Conservation (phyloP, 2,797 vertebrate species). For the Emydoidea blandingii region DNA sequence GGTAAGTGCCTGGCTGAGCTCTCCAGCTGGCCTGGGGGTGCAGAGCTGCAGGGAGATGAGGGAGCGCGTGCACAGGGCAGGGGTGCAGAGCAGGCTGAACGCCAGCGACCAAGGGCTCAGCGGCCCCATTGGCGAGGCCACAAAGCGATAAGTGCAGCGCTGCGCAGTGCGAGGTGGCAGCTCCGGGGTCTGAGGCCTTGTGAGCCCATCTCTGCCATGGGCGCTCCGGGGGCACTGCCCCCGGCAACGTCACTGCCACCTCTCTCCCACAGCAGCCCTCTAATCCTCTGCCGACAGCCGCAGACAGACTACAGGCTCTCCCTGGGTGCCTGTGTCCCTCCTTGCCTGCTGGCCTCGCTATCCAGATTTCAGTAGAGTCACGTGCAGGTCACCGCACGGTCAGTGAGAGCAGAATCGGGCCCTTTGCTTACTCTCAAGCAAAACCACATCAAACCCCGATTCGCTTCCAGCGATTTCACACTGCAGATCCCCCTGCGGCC, state of each 20-base stretch:
- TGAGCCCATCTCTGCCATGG: background rate
- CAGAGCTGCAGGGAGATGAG: background rate
- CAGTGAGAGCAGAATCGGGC: background rate
- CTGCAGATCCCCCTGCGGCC: background rate
- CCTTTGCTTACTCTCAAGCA: background rate
- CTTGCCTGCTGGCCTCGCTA: too few relatives aligned
- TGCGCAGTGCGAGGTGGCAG: background rate
- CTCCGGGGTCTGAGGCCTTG: background rate
- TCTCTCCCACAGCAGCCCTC: background rate
- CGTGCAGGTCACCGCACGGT: background rate
- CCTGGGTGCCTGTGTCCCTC: too few relatives aligned
- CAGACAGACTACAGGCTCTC: too few relatives aligned
- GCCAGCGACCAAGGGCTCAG: background rate
- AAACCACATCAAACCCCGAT: background rate
- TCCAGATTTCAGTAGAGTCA: background rate
- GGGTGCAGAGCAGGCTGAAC: background rate
- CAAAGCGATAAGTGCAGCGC: background rate
- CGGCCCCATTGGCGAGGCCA: background rate
- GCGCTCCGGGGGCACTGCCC: too few relatives aligned
- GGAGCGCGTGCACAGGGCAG: background rate
- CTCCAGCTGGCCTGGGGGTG: too few relatives aligned
- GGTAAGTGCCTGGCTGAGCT: constrained; percentile 80
- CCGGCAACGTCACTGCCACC: background rate
- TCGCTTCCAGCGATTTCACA: background rate
- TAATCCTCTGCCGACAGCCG: background rate